These are phyloP conservation scores for Hippolais icterina DNA, from an alignment of 2,113 vertebrate species.

Conservation along the genomic window DNA sequence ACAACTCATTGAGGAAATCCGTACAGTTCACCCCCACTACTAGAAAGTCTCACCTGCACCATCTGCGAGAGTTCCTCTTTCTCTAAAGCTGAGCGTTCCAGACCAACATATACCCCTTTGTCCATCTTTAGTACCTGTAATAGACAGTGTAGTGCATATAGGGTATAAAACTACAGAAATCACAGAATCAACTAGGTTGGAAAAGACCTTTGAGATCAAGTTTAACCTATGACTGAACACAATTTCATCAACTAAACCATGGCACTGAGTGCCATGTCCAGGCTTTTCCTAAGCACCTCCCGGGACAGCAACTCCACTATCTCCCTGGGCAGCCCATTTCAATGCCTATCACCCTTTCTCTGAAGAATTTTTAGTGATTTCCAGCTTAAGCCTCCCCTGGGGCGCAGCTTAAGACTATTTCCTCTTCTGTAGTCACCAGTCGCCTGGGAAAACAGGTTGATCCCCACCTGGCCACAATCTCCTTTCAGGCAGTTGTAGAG, in stretches of 20 bases:
- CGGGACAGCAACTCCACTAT: background rate
- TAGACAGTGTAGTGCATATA: background rate
- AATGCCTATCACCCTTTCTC: background rate
- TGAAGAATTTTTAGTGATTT: background rate
- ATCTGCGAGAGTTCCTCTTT: background rate
- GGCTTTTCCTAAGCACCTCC: background rate
- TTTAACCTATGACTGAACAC: background rate
- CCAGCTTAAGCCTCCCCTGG: too few species aligned
- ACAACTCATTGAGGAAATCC: background rate
- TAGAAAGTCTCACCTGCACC: slow-evolving; percentile 28
- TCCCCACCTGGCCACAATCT: rapidly evolving
- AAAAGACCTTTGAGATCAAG: background rate
- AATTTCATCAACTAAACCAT: background rate
- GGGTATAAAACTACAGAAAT: background rate
- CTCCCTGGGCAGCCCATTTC: background rate
- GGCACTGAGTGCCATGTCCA: too few species aligned
- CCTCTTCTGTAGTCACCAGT: rapidly evolving
- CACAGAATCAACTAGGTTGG: background rate
- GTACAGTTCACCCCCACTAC: background rate
- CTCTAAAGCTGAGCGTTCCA: background rate
- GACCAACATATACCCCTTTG: background rate
- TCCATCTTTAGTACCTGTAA: slow-evolving; percentile 24
- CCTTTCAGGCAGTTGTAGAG: background rate
- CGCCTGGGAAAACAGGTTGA: background rate
- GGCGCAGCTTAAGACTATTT: background rate